A percentile compares a stretch with the other conserved stretches of the same genome.
These are phyloP conservation scores for Ecdyonurus torrentis DNA, from an alignment of 2,888 invertebrate species.

Conservation along the genomic window DNA sequence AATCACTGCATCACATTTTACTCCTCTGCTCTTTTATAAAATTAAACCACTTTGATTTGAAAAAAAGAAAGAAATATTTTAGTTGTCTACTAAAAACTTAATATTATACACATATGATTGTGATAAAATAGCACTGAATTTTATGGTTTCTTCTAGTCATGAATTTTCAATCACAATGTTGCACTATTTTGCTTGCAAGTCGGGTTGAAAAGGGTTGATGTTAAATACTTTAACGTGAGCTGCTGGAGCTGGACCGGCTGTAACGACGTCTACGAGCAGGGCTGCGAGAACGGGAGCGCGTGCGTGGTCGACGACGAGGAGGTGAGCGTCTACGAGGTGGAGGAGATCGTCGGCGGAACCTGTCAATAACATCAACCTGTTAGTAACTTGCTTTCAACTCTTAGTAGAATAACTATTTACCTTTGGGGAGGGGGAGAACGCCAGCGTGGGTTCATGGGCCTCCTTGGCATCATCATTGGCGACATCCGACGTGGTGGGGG, in stretches of 20 bases:
- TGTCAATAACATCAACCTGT: constrained; percentile 12
- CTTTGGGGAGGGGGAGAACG: neutral
- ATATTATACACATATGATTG: no score
- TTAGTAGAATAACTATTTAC: neutral
- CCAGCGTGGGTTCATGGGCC: neutral
- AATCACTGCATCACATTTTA: no score
- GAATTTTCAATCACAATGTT: neutral
- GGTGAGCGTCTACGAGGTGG: constrained; percentile 28
- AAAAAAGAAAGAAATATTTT: no score
- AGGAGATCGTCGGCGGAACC: constrained; percentile 17
- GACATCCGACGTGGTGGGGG: neutral
- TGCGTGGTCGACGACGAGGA: constrained; percentile 31
- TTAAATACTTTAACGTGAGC: constrained; percentile 37
- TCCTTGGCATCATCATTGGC: neutral
- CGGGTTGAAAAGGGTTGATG: neutral
- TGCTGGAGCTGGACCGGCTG: constrained; percentile 53
- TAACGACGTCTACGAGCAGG: constrained; percentile 36
- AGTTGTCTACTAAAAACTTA: no score
- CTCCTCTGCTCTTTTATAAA: no score
- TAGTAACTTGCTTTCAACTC: neutral
- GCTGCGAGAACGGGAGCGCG: constrained; percentile 35
- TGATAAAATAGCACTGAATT: no score
- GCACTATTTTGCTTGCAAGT: neutral
- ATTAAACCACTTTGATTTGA: no score
- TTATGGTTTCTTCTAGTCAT: no score